A percentile compares a stretch with the other conserved stretches of the same genome.
phyloP scores from a whole-genome alignment of 1,140 invertebrate species.

The Trichonephila inaurata region DNA sequence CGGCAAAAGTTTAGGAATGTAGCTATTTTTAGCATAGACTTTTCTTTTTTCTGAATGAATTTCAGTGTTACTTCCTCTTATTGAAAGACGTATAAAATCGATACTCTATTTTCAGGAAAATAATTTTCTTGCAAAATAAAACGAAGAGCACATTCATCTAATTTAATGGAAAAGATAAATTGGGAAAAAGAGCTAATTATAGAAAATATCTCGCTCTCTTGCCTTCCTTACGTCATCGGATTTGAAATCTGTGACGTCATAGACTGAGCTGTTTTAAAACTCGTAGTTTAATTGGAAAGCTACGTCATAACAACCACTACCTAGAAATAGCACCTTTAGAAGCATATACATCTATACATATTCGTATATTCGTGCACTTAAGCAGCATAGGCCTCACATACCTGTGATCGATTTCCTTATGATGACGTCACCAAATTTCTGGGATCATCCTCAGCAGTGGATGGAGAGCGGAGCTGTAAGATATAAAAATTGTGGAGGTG shows the following conservation, averaged over 20 bases:
- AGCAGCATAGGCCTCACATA: not conserved
- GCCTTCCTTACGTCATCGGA: constrained; percentile 14
- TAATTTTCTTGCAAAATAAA: constrained; percentile 7
- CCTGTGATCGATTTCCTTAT: constrained; percentile 16
- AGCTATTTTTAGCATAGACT: not conserved
- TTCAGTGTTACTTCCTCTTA: not conserved
- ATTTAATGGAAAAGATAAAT: not conserved
- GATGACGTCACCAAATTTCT: constrained; percentile 17
- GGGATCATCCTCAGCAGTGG: constrained; percentile 21
- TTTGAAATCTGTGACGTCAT: not conserved
- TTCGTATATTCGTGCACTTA: not conserved
- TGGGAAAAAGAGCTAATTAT: constrained; percentile 33
- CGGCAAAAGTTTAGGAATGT: not conserved
- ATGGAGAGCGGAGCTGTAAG: not conserved
- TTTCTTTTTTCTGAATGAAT: not conserved
- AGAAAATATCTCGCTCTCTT: not conserved
- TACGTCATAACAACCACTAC: constrained; percentile 28
- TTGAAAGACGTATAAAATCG: not conserved
- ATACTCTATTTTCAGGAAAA: not conserved
- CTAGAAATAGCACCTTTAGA: constrained; percentile 8
- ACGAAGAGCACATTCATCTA: not conserved
- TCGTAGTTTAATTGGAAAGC: constrained; percentile 36
- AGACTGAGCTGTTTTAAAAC: not conserved
- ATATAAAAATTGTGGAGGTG: not conserved
- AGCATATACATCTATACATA: constrained; percentile 13